phyloP scores from a whole-genome alignment of 2,888 invertebrate species.

The Sphaerophoria rueppellii region DNA sequence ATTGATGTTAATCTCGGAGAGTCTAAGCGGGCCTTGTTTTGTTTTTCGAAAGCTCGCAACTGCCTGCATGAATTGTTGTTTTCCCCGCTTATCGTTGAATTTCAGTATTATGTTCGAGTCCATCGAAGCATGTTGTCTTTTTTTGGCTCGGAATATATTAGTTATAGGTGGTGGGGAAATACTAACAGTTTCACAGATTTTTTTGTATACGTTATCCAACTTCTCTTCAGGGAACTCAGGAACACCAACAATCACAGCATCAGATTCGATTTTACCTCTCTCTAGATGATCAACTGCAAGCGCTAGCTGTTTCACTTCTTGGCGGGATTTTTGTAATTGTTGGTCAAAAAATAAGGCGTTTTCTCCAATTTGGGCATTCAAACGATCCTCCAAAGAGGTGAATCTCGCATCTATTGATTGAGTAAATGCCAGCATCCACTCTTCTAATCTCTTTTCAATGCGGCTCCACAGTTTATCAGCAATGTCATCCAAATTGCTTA shows the following conservation, averaged over 20 bases:
- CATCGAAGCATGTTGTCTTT: neutral
- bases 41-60: neutral
- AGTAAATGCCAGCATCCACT: neutral
- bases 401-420: constrained; percentile 17
- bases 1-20: neutral
- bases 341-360: constrained; percentile 9
- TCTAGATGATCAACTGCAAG: constrained; percentile 7
- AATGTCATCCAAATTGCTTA: too few species aligned
- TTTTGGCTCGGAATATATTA: neutral
- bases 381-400: constrained; percentile 16
- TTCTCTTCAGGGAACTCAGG: constrained; percentile 19
- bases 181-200: constrained; percentile 15
- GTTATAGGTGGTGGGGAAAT: constrained; percentile 20
- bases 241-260: constrained; percentile 8
- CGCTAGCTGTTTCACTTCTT: constrained; percentile 17
- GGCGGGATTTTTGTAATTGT: constrained; percentile 15
- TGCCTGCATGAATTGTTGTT: neutral
- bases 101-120: constrained; percentile 3
- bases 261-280: neutral
- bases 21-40: neutral
- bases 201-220: constrained; percentile 10
- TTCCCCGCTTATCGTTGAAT: neutral
- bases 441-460: too few species aligned
- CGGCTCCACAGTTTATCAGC: too few species aligned
- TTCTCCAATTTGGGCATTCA: constrained; percentile 27